phyloP scores from a whole-genome alignment of 2,797 vertebrate genomes.

The Acipenser ruthenus region DNA sequence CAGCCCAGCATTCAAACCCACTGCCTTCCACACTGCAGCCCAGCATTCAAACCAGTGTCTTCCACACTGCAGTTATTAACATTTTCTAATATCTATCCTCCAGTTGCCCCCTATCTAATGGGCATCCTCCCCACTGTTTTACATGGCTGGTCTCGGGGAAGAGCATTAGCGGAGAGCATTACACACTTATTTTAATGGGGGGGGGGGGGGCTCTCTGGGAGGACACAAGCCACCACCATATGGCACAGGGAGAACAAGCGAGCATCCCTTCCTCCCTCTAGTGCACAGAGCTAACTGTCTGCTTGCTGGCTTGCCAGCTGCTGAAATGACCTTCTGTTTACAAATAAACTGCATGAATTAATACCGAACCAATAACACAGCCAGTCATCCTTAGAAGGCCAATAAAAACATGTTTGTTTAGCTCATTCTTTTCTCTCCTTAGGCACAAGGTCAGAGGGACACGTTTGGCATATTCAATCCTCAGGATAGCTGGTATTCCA shows the following conservation, averaged over 20 bases:
- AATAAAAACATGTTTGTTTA: neutral
- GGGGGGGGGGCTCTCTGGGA: constrained; percentile 15
- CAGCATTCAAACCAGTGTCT: too few species aligned
- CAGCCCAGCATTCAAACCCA: too few species aligned
- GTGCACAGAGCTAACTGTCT: too few species aligned
- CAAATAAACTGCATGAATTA: constrained; percentile 49
- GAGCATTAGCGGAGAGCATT: constrained; percentile 21
- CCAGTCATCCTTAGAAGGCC: constrained; percentile 19
- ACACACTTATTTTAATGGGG: neutral
- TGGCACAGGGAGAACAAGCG: constrained; percentile 25
- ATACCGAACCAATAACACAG: constrained; percentile 31
- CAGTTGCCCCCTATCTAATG: too few species aligned
- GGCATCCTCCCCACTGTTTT: too few species aligned
- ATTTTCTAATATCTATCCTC: too few species aligned
- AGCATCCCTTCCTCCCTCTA: constrained; percentile 23
- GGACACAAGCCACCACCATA: constrained; percentile 25
- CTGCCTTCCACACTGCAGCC: too few species aligned
- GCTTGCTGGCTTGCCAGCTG: neutral
- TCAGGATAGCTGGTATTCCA: too few species aligned
- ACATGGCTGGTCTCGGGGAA: neutral
- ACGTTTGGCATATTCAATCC: too few species aligned
- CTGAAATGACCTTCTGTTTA: constrained; percentile 25
- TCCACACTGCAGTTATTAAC: too few species aligned
- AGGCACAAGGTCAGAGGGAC: neutral
- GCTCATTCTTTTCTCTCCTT: neutral